Conservation (phyloP, 2,888 invertebrate genomes). For the Aspidapion aeneum region DNA sequence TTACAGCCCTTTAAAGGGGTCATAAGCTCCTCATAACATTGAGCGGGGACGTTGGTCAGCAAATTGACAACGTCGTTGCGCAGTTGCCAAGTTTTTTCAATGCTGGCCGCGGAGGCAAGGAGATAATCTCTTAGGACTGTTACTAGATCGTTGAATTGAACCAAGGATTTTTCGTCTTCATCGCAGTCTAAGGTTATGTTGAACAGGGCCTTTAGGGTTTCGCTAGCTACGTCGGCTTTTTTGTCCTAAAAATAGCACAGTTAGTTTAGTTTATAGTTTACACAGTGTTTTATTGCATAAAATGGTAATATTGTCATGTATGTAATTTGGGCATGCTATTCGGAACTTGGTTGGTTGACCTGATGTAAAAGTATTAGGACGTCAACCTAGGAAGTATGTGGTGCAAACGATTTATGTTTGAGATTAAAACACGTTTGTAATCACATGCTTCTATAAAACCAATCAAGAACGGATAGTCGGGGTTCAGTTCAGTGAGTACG, state of each 20-base stretch:
- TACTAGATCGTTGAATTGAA: conserved; percentile 68
- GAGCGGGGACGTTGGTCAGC: conserved; percentile 76
- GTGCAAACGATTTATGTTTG: too few relatives aligned
- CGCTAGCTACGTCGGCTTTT: conserved; percentile 63
- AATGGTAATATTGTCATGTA: too few relatives aligned
- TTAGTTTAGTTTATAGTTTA: too few relatives aligned
- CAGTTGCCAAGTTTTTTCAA: conserved; percentile 63
- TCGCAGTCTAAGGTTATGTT: conserved; percentile 62
- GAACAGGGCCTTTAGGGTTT: conserved; percentile 75
- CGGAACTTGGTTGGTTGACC: too few relatives aligned
- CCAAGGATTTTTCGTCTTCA: conserved; percentile 62
- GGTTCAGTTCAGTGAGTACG: too few relatives aligned
- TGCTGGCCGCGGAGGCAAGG: conserved; percentile 54
- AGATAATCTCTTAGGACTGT: conserved; percentile 69
- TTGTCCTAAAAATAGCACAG: conserved; percentile 49
- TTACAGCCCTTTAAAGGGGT: conserved; percentile 47
- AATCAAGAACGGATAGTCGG: too few relatives aligned
- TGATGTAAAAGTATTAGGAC: too few relatives aligned
- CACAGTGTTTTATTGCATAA: too few relatives aligned
- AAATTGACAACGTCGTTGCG: conserved; percentile 80
- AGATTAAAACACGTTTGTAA: too few relatives aligned
- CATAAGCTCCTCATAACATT: conserved; percentile 68
- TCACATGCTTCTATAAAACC: too few relatives aligned
- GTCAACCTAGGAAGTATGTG: too few relatives aligned
- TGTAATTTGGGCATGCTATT: too few relatives aligned